These are phyloP conservation scores for Rostratula benghalensis DNA, from an alignment of 2,113 vertebrate genomes.

Conservation along the genomic window DNA sequence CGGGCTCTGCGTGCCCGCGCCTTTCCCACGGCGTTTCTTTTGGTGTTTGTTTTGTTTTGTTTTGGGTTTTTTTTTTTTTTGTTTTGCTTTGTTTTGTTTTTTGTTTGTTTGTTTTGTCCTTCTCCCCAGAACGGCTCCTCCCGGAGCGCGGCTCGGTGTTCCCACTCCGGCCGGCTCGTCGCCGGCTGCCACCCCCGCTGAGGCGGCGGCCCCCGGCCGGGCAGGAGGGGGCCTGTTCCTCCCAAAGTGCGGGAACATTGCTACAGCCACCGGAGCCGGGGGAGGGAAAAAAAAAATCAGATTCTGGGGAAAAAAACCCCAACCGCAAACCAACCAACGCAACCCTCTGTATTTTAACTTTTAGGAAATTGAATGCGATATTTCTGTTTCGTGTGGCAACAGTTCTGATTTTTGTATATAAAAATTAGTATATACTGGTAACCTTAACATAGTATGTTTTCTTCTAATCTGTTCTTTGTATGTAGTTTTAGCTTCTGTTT, in stretches of 20 bases:
- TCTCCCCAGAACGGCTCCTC: background rate
- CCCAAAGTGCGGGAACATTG: too few species aligned
- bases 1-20: background rate
- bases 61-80: background rate
- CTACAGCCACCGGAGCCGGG: background rate
- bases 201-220: background rate
- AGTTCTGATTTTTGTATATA: background rate
- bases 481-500: background rate
- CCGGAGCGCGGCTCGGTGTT: background rate
- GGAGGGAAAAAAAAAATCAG: fast-evolving
- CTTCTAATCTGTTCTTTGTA: background rate
- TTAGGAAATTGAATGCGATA: background rate
- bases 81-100: too few species aligned
- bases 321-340: background rate
- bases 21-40: background rate
- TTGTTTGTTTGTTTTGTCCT: background rate
- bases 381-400: background rate
- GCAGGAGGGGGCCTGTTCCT: background rate
- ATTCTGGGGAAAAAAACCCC: background rate
- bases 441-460: background rate
- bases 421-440: background rate
- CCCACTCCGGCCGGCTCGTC: background rate
- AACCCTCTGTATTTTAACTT: background rate
- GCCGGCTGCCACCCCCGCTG: background rate
- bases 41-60: background rate